A percentile compares a stretch with the other conserved stretches of the same genome.
Evolutionary conservation across 2,113 vertebrate genomes (phyloP).

Genomic region (Candoia aspera): DNA sequence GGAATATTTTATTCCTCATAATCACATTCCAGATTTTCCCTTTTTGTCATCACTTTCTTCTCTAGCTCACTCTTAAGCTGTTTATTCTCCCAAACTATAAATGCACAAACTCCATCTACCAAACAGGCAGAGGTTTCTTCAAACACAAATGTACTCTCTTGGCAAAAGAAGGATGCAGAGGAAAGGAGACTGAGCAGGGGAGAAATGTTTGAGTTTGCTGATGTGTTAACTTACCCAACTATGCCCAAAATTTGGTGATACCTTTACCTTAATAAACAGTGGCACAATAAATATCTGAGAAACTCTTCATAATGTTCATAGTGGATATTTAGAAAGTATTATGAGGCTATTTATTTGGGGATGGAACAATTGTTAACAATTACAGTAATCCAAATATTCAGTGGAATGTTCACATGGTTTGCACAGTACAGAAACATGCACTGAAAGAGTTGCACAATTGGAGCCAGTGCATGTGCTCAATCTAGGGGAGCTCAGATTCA

Average conservation of each 20-base stretch:
- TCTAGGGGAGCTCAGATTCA: neutral
- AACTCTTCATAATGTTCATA: neutral
- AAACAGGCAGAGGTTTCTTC: neutral
- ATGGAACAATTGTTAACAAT: neutral
- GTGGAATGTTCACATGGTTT: neutral
- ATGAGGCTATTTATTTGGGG: neutral
- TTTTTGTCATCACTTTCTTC: neutral
- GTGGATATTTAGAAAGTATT: neutral
- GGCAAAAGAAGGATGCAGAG: neutral
- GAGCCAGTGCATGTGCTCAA: neutral
- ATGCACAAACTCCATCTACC: neutral
- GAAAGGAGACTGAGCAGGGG: neutral
- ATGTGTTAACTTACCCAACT: neutral
- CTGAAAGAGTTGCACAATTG: no score
- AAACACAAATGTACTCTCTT: neutral
- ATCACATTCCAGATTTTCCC: neutral
- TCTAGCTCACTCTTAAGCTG: neutral
- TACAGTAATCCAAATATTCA: neutral
- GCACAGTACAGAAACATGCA: neutral
- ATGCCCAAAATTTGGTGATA: neutral
- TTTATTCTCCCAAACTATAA: neutral
- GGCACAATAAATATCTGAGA: neutral
- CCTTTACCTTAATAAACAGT: neutral
- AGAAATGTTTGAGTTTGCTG: neutral
- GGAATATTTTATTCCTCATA: neutral